Evolutionary conservation across 2,113 vertebrate species (phyloP).

Genomic region (Rhynchopsitta pachyrhyncha): DNA sequence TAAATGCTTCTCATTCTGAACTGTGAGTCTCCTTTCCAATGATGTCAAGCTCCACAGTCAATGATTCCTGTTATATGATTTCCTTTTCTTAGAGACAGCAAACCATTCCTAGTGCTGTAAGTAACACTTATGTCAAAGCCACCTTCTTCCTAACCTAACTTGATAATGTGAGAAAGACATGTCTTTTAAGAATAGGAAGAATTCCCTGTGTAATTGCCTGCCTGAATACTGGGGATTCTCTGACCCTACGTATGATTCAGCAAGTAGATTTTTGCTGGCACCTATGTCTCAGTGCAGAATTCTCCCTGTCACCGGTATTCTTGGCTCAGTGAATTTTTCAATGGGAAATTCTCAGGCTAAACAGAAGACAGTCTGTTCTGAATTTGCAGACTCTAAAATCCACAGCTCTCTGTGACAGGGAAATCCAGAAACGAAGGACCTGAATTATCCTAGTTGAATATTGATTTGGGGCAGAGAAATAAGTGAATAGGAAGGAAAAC

Average conservation of each 20-base stretch:
- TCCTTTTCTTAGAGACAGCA: background rate
- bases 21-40: background rate
- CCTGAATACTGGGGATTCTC: background rate
- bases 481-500: background rate
- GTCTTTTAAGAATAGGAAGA: background rate
- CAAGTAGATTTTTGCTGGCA: background rate
- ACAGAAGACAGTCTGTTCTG: constrained; percentile 55
- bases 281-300: background rate
- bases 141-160: background rate
- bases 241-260: background rate
- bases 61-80: background rate
- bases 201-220: background rate
- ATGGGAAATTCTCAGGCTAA: constrained; percentile 26
- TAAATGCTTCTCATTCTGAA: background rate
- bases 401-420: background rate
- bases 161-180: background rate
- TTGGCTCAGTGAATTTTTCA: constrained; percentile 34
- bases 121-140: background rate
- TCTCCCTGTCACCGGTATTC: background rate
- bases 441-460: background rate
- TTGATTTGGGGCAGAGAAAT: background rate
- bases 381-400: constrained; percentile 10
- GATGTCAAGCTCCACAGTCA: background rate
- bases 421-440: background rate
- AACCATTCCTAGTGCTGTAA: background rate